A percentile compares a stretch with the other conserved stretches of the same genome.
Conservation (phyloP, 2,888 invertebrate species). For the Tenthredo distinguenda region DNA sequence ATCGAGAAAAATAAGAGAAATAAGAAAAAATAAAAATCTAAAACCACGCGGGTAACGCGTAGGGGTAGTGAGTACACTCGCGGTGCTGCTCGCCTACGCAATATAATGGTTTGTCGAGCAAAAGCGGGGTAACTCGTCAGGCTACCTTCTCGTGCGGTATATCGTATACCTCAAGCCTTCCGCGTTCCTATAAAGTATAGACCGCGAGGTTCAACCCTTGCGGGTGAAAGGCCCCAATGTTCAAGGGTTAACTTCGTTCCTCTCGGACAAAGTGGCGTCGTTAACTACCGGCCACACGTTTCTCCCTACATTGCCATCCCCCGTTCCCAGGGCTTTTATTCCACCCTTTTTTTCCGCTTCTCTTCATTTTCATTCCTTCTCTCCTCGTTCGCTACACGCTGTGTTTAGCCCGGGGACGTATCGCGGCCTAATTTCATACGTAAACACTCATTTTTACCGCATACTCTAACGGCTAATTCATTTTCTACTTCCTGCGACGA, state of each 20-base stretch:
- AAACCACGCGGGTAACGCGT: neutral
- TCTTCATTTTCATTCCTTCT: neutral
- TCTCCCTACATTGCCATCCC: neutral
- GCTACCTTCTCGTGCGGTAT: neutral
- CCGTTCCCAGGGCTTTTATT: neutral
- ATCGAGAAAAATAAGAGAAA: neutral
- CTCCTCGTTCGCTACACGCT: neutral
- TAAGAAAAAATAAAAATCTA: neutral
- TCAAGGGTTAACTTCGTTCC: conserved; percentile 37
- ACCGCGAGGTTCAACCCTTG: conserved; percentile 29
- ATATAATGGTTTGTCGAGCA: conserved; percentile 22
- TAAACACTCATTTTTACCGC: neutral
- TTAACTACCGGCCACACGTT: conserved; percentile 14
- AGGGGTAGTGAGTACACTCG: neutral
- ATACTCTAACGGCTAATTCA: too few species aligned
- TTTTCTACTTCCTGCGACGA: too few species aligned
- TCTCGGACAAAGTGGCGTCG: conserved; percentile 33
- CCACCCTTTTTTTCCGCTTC: neutral
- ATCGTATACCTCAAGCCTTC: conserved; percentile 25
- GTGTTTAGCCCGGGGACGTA: neutral
- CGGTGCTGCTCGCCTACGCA: neutral
- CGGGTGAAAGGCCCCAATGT: conserved; percentile 22
- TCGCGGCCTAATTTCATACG: neutral
- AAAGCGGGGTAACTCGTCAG: neutral
- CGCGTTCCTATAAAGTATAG: neutral